These are phyloP conservation scores for Gopherus evgoodei DNA, from an alignment of 2,113 vertebrate genomes.

Conservation along the genomic window DNA sequence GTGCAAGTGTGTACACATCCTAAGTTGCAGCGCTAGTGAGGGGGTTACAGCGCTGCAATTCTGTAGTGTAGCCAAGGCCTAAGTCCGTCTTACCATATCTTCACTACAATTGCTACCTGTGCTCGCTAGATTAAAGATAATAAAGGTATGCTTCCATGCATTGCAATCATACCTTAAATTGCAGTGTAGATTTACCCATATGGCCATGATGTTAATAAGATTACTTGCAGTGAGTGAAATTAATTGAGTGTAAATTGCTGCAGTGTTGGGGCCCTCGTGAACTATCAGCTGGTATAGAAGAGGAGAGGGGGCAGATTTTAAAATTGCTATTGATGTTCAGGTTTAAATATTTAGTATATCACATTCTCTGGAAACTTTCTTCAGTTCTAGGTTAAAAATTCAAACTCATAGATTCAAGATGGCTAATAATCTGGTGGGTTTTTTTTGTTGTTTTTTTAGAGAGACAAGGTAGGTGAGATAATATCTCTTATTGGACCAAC, in stretches of 20 bases:
- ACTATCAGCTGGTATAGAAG: conserved; percentile 52
- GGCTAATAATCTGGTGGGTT: background rate
- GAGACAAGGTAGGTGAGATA: background rate
- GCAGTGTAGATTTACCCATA: background rate
- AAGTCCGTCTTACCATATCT: no score
- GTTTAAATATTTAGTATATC: background rate
- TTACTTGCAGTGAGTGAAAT: conserved; percentile 26
- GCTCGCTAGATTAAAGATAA: background rate
- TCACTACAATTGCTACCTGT: background rate
- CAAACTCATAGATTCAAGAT: conserved; percentile 34
- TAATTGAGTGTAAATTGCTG: conserved; percentile 23
- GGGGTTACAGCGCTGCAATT: no score
- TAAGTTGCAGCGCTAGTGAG: no score
- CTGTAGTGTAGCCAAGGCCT: no score
- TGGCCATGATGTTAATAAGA: conserved; percentile 20
- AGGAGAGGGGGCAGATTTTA: conserved; percentile 64
- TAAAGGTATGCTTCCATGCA: background rate
- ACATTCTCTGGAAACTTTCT: conserved; percentile 57
- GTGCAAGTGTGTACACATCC: no score
- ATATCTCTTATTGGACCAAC: background rate
- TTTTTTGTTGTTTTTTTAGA: background rate
- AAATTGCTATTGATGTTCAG: conserved; percentile 53
- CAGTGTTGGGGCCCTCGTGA: conserved; percentile 48
- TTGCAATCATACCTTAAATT: background rate
- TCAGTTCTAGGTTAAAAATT: conserved; percentile 66